Evolutionary conservation across 2,888 invertebrate genomes (phyloP).

Genomic region (Eupithecia exiguata): DNA sequence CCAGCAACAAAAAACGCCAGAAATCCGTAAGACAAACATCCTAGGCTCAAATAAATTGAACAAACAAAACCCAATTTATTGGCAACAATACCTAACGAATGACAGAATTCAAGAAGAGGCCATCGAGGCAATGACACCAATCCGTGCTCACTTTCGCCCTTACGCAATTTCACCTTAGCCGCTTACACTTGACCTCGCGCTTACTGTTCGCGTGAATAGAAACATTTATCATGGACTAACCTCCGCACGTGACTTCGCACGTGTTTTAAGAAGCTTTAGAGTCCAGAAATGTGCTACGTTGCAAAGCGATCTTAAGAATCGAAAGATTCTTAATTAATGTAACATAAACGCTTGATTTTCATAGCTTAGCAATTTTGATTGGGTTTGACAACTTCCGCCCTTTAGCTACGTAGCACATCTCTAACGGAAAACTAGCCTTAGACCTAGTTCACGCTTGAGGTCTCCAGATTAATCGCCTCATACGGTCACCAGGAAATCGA

Average conservation of each 20-base stretch:
- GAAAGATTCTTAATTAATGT: not conserved
- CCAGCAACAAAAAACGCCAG: not conserved
- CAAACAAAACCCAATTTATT: conserved; percentile 18
- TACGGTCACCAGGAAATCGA: not conserved
- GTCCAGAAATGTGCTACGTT: not conserved
- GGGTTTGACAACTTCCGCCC: not conserved
- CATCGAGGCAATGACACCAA: conserved; percentile 80
- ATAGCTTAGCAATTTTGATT: not conserved
- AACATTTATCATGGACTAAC: conserved; percentile 44
- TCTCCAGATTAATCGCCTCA: not conserved
- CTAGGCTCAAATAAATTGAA: conserved; percentile 15
- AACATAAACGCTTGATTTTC: not conserved
- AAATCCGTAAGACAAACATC: conserved; percentile 2
- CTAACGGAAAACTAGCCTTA: not conserved
- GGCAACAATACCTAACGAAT: conserved; percentile 20
- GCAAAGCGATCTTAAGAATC: not conserved
- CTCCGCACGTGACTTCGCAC: conserved; percentile 28
- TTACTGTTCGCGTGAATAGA: conserved; percentile 52
- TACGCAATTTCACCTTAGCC: conserved; percentile 79
- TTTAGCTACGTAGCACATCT: not conserved
- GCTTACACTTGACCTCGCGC: conserved; percentile 80
- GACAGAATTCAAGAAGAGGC: conserved; percentile 50
- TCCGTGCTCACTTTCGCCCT: conserved; percentile 78
- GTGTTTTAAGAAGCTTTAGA: not conserved
- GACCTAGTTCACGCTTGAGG: not conserved